phyloP scores from a whole-genome alignment of 2,888 invertebrate species.

The Dione vanillae region DNA sequence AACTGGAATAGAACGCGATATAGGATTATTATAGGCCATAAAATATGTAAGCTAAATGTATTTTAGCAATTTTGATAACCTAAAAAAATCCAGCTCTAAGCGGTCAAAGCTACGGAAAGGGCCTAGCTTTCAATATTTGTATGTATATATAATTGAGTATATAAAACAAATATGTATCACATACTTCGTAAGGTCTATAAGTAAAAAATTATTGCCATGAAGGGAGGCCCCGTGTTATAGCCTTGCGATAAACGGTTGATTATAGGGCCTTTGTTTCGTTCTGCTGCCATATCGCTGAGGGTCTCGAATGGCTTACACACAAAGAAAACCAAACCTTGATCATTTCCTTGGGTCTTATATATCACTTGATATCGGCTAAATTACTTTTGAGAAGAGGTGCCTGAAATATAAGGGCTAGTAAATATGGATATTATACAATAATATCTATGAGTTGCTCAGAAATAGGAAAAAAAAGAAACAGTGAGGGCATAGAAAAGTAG shows the following conservation, averaged over 20 bases:
- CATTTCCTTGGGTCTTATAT: slow-evolving; percentile 17
- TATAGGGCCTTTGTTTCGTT: slow-evolving; percentile 38
- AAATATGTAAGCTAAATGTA: too few species aligned
- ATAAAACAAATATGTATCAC: not conserved
- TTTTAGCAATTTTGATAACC: too few species aligned
- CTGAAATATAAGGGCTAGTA: not conserved
- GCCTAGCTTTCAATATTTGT: not conserved
- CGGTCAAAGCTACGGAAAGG: too few species aligned
- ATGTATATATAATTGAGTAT: slow-evolving; percentile 6
- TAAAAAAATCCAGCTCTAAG: too few species aligned
- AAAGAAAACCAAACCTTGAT: slow-evolving; percentile 28
- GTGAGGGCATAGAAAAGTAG: too few species aligned
- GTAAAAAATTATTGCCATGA: slow-evolving; percentile 23
- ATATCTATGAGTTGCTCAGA: too few species aligned
- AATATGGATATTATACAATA: too few species aligned
- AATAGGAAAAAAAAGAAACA: too few species aligned
- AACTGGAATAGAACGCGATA: too few species aligned
- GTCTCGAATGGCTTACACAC: slow-evolving; percentile 29
- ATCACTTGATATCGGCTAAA: slow-evolving; percentile 18
- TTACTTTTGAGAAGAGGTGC: slow-evolving; percentile 8
- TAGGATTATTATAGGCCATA: too few species aligned
- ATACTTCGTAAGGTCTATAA: slow-evolving; percentile 24
- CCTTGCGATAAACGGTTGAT: slow-evolving; percentile 38
- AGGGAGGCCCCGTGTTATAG: slow-evolving; percentile 31
- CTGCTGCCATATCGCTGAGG: slow-evolving; percentile 35